phyloP scores from a whole-genome alignment of 2,888 invertebrate genomes.

The Philaethria dido region DNA sequence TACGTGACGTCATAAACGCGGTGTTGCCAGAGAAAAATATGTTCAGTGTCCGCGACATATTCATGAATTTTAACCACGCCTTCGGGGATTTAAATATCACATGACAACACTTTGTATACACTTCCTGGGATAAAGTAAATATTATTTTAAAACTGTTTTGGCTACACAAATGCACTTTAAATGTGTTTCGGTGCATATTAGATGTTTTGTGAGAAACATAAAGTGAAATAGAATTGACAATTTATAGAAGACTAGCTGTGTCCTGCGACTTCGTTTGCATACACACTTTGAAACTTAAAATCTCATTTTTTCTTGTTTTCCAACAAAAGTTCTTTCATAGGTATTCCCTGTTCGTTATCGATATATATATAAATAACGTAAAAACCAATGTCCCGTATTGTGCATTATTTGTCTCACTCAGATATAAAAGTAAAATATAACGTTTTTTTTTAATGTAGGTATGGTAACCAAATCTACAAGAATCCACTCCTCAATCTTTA shows the following conservation, averaged over 20 bases:
- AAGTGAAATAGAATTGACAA: neutral
- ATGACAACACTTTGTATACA: constrained; percentile 33
- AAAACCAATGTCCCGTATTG: too few relatives aligned
- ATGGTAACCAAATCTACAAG: neutral
- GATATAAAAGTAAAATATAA: neutral
- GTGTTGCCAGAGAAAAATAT: constrained; percentile 65
- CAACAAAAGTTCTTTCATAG: too few relatives aligned
- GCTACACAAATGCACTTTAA: constrained; percentile 19
- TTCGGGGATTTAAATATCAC: constrained; percentile 37
- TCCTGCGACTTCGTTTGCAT: too few relatives aligned
- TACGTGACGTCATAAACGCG: constrained; percentile 72
- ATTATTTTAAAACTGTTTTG: constrained; percentile 24
- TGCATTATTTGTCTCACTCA: too few relatives aligned
- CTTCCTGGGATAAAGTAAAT: constrained; percentile 19
- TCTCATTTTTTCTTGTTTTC: too few relatives aligned
- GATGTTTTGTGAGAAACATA: neutral
- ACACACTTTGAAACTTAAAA: too few relatives aligned
- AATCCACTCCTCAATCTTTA: constrained; percentile 1
- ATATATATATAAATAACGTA: too few relatives aligned
- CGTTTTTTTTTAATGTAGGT: neutral
- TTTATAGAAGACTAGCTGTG: neutral
- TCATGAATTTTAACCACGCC: constrained; percentile 72
- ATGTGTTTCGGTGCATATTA: constrained; percentile 8
- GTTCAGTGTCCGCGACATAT: constrained; percentile 57
- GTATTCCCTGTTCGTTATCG: too few relatives aligned